phyloP scores from a whole-genome alignment of 2,113 vertebrate species.

The Rhipidura dahli region DNA sequence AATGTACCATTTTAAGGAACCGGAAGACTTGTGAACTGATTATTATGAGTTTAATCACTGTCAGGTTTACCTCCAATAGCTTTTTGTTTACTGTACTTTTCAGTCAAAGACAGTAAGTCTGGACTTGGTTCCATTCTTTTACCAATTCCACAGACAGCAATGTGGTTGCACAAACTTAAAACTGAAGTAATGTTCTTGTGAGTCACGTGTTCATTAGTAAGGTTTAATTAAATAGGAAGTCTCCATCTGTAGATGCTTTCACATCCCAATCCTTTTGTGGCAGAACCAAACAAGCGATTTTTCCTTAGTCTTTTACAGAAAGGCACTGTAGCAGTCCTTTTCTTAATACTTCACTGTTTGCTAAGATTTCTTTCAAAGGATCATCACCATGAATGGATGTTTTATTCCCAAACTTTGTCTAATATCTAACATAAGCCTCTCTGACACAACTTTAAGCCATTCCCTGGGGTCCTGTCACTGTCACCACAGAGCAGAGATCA shows the following conservation, averaged over 20 bases:
- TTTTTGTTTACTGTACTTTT: not conserved
- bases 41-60: not conserved
- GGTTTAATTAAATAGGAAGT: conserved; percentile 14
- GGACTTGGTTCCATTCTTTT: not conserved
- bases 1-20: not conserved
- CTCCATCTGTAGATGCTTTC: not conserved
- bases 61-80: not conserved
- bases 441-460: not conserved
- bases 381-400: not conserved
- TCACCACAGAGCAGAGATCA: not conserved
- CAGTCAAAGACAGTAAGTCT: not conserved
- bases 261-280: not conserved
- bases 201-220: not conserved
- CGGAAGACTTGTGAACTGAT: not conserved
- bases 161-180: not conserved
- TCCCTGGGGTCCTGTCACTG: not conserved
- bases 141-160: not conserved
- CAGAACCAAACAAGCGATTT: not conserved
- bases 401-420: not conserved
- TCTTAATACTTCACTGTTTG: not conserved
- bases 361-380: not conserved
- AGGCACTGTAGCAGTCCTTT: not conserved
- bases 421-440: not conserved
- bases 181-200: not conserved
- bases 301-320: not conserved